Base-by-base conservation (phyloP, 2,113 vertebrate genomes). In the Physeter macrocephalus region DNA sequence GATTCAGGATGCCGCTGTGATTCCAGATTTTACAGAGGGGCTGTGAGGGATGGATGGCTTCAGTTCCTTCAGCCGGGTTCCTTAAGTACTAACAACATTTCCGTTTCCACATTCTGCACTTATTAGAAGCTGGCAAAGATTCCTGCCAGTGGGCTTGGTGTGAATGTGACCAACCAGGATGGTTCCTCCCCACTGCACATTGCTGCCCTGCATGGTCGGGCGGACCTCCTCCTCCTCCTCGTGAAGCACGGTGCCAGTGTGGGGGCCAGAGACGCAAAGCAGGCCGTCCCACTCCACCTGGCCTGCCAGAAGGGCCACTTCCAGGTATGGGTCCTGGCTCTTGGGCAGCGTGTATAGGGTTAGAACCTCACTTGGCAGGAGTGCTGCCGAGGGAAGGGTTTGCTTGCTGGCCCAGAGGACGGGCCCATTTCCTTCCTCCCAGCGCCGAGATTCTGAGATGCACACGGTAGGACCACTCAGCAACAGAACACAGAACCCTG, bases 271-370 rank as follows among this genome's bases (percentile, higher is more conserved):
- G 99, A 99, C 17, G 74, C 95, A 7, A 98, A 98, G 90, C 99
- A 98, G 0, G 99, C 99, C 2, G 99, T 99, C 0, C 99, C 99
- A 0, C 99, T 99, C 3, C 99, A 99, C 97, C 98, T 99, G 69
- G 99, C 99, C 98, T 99, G 99, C 98, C 99, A 99, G 98, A 99
- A 99, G 97, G 99, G 99, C 52, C 99, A 99, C 96, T 64, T 98
- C 5, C 99, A 99, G 99, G 99, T 99, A 94, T 0, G 7, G 23
- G n/a, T 14, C 84, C 66, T 62, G 34, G 12, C 54, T 87, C 52
- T 4, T 2, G 10, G 39, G 57, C 21, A 25, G 46, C 8, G 8
- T 13, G 13, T 46, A 3, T 10, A 5, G 15, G n/a, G n/a, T 29
- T 39, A 31, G 62, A 67, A 20, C 41, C 29, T 31, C n/a, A 3